Evolutionary conservation across 2,113 vertebrate species (phyloP).

Genomic region (Siniperca knerii): DNA sequence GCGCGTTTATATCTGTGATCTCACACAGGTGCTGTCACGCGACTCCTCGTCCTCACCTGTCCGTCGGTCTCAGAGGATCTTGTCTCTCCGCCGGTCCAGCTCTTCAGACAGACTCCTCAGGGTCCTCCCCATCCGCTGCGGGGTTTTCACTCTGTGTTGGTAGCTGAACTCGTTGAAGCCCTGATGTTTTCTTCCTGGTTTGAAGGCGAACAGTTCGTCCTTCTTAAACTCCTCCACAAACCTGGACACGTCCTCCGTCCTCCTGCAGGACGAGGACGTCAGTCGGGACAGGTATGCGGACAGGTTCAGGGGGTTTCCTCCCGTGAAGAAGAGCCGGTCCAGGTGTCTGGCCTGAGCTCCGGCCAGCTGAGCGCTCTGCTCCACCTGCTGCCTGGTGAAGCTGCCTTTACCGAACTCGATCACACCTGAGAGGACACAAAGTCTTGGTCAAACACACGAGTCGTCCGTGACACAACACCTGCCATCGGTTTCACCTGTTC

Average conservation of each 20-base stretch:
- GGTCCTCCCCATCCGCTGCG: not conserved
- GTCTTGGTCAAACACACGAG: not conserved
- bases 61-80: not conserved
- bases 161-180: not conserved
- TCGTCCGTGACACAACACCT: too few species aligned
- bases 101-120: not conserved
- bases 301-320: not conserved
- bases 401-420: slow-evolving; percentile 6
- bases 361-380: slow-evolving; percentile 7
- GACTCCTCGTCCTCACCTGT: not conserved
- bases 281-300: not conserved
- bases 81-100: not conserved
- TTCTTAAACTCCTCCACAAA: not conserved
- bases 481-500: too few species aligned
- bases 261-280: not conserved
- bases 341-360: not conserved
- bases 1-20: too few species aligned
- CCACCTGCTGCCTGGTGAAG: not conserved
- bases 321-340: slow-evolving; percentile 1
- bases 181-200: not conserved
- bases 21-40: too few species aligned
- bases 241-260: not conserved
- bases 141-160: not conserved
- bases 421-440: not conserved
- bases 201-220: not conserved